Evolutionary conservation across 1,140 invertebrate species (phyloP), one percentile per base, ranked within the genome.

Genomic region (Pissodes strobi): DNA sequence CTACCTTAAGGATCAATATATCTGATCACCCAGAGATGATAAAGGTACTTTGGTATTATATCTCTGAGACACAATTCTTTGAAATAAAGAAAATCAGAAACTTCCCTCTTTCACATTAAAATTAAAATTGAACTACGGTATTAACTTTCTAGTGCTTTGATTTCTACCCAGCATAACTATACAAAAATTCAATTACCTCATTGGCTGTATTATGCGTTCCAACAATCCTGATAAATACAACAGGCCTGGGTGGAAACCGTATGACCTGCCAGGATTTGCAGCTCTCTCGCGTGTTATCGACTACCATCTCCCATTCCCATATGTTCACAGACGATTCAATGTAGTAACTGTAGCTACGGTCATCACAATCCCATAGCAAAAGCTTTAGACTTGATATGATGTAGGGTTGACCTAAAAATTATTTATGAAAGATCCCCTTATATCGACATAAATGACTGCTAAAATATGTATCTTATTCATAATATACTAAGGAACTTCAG

Each of bases 361-460:
- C 92, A 82, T 99, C 97, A 80, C 94, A 97, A 82, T 99, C 97
- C 97, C 97, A 99, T 49, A 99, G 82, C 39, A 99, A 79, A 72
- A 99, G 82, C 72, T 93, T 87, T 84, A 98, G 90, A 5, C 93
- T 95, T 45, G 89, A 87, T 52, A 99, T 86, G 65, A 97, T 85
- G 79, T 97, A 99, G 1, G 97, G 97, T 80, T 99, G 97, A 15
- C 78, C 78, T 78, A 61, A 27, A 27, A 27, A 27, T 3, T 5
- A 27, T 27, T 27, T n/a, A n/a, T n/a, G n/a, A n/a, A n/a, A n/a
- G n/a, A n/a, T n/a, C n/a, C n/a, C n/a, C n/a, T n/a, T n/a, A n/a
- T n/a, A n/a, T n/a, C n/a, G n/a, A n/a, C n/a, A n/a, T n/a, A n/a
- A n/a, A n/a, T n/a, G n/a, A n/a, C n/a, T n/a, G n/a, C n/a, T n/a